Base-by-base conservation (phyloP, 23 tunicate species). In the Pegea sp. region DNA sequence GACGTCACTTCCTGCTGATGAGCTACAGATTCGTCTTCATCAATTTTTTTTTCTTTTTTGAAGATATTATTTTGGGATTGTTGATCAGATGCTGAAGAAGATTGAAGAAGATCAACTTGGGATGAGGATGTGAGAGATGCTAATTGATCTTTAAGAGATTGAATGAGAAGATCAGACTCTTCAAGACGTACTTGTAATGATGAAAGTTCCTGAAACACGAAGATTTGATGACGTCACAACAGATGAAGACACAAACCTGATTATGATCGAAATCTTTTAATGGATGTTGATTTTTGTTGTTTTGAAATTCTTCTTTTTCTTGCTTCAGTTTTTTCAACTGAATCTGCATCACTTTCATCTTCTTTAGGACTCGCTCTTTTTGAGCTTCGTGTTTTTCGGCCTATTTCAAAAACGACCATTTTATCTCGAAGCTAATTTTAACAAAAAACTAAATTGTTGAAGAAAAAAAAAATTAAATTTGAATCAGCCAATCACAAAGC, bases 241-340 rank as follows among this genome's bases (percentile, higher is more conserved):
- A n/a, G n/a, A n/a, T n/a, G n/a, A n/a, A n/a, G n/a, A n/a, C n/a
- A n/a, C n/a, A n/a, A n/a, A n/a, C n/a, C n/a, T n/a, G n/a, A n/a
- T n/a, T n/a, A n/a, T n/a, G n/a, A n/a, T n/a, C n/a, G n/a, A n/a
- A n/a, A n/a, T n/a, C n/a, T n/a, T n/a, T n/a, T n/a, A n/a, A n/a
- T n/a, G n/a, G n/a, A n/a, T n/a, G n/a, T n/a, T n/a, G n/a, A n/a
- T n/a, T n/a, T n/a, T n/a, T 16, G 18, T 64, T 29, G 18, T 28
- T 57, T 26, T 30, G 29, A 13, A 69, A 30, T 44, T 61, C 34
- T 42, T 63, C 69, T 44, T 71, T 71, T 33, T 77, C 77, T 24
- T 64, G 64, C 29, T 77, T 75, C 24, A 64, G 28, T 61, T 69
- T 72, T 31, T 77, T 77, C 62, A 77, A 3, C 52, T 77, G 90